Conservation (phyloP, 2,888 invertebrate species). For the Oscheius sp. region DNA sequence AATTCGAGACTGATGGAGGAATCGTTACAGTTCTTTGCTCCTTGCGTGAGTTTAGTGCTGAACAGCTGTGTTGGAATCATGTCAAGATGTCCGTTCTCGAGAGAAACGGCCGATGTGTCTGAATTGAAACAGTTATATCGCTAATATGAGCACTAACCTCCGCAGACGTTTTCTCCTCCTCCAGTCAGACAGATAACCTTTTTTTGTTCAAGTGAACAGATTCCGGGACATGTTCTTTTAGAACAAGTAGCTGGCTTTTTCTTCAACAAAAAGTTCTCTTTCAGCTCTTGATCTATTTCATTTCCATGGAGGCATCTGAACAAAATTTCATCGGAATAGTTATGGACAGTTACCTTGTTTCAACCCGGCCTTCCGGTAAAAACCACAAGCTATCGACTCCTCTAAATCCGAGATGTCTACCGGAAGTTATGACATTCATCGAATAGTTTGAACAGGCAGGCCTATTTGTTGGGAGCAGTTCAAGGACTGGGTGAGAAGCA, state of each 20-base stretch:
- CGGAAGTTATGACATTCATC: neutral
- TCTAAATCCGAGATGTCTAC: conserved; percentile 13
- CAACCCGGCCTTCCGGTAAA: conserved; percentile 12
- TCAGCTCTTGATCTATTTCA: neutral
- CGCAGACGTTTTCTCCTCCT: conserved; percentile 16
- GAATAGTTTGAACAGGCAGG: neutral
- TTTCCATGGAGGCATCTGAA: conserved; percentile 12
- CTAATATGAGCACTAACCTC: neutral
- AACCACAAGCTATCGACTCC: conserved; percentile 10
- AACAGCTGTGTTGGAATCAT: conserved; percentile 5
- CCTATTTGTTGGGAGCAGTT: neutral
- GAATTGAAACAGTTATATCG: neutral
- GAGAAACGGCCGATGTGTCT: conserved; percentile 11
- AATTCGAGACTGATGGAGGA: conserved; percentile 24
- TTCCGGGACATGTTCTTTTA: conserved; percentile 13
- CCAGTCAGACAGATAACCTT: conserved; percentile 7
- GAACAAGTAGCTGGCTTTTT: conserved; percentile 10
- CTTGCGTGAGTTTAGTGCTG: neutral
- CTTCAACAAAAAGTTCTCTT: neutral
- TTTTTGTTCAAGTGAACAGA: conserved; percentile 5
- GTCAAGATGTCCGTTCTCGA: conserved; percentile 14
- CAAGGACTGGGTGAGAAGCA: conserved; percentile 9
- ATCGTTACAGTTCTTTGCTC: conserved; percentile 15
- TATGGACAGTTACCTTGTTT: conserved; percentile 5
- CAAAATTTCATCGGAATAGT: neutral